These are phyloP conservation scores for Rhagoletis pomonella DNA, from an alignment of 1,140 invertebrate species.

Conservation along the genomic window DNA sequence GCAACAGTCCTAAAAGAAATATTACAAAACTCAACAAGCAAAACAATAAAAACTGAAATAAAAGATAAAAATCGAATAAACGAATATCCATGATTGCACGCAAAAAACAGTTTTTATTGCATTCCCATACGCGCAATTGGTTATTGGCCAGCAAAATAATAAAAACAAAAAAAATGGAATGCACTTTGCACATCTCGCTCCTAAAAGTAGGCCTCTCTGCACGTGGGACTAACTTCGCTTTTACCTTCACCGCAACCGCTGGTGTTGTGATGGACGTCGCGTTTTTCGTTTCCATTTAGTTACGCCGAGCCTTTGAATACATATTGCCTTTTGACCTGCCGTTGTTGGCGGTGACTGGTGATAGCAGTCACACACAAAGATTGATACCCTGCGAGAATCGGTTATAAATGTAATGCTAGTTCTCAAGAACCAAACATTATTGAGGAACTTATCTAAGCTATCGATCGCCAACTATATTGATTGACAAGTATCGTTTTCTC, in stretches of 20 bases:
- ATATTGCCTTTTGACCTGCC: not conserved
- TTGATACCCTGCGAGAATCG: no score
- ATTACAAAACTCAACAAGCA: not conserved
- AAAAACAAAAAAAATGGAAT: no score
- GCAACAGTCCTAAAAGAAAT: no score
- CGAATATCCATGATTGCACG: not conserved
- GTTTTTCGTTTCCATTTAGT: not conserved
- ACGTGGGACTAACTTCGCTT: not conserved
- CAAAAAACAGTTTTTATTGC: not conserved
- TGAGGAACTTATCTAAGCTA: not conserved
- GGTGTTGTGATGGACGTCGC: not conserved
- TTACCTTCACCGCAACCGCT: constrained; percentile 12
- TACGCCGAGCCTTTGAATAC: not conserved
- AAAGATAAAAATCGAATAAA: not conserved
- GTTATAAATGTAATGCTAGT: no score
- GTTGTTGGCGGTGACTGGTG: not conserved
- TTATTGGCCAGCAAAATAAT: not conserved
- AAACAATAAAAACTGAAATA: not conserved
- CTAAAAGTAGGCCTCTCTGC: not conserved
- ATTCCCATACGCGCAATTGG: constrained; percentile 6
- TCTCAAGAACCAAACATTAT: not conserved
- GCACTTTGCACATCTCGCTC: not conserved
- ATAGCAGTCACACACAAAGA: not conserved
- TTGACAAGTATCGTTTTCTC: not conserved
- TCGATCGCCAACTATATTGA: not conserved